Evolutionary conservation across 2,888 invertebrate species (phyloP), one percentile per base, ranked within the genome.

Genomic region (Leptopilina myrica): DNA sequence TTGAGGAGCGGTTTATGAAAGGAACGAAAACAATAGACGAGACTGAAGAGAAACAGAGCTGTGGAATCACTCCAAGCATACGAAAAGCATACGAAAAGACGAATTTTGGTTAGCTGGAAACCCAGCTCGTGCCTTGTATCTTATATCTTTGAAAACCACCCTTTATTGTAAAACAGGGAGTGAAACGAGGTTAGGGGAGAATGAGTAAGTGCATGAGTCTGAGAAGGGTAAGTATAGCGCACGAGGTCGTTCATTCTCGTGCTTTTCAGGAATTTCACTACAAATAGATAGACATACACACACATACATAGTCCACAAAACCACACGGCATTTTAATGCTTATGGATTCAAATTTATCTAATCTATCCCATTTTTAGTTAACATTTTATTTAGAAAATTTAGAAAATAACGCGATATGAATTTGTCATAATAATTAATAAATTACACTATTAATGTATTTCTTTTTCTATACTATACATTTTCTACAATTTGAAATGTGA

Each of bases 181-280:
- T 82, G 82, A 80, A 87, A 86, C 82, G 83, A 85, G 85, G 86
- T 86, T 86, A 87, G 84, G 86, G 85, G 82, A 85, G 85, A 84
- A 86, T 86, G 86, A 86, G 86, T 87, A 86, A 86, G 84, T 86
- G 82, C 83, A 79, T 76, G 77, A 78, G 84, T 81, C 80, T 82
- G 79, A 33, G 56, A 53, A 69, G 53, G 69, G 49, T 14, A 20
- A 12, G 15, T 64, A 53, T 6, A 69, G 26, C 49, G 20, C 49
- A 69, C 69, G 69, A 49, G 69, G 26, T 66, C 49, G 69, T 15
- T 14, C 12, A 49, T 14, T 69, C 46, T 49, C 69, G 14, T 69
- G 69, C 69, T 69, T 69, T 69, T 49, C 12, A 49, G 49, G 49
- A 53, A 69, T 69, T 69, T 69, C 69, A 53, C 69, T 9, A 62